phyloP scores from a whole-genome alignment of 37 sponge, comb jelly and placozoan genomes.

The Ianthella basta region DNA sequence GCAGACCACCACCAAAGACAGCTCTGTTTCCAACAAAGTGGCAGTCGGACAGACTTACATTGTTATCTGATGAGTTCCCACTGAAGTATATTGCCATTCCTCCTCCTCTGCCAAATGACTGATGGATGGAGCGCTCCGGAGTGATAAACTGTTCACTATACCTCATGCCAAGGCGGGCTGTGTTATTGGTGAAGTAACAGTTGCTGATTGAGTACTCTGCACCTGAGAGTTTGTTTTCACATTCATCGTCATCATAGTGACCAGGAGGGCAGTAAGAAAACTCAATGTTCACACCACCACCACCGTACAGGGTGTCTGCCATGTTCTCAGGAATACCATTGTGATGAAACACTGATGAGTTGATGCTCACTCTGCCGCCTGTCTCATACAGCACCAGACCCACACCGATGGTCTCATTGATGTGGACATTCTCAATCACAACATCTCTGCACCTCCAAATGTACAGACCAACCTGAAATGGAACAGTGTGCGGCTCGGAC shows the following conservation, averaged over 20 bases:
- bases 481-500: not conserved
- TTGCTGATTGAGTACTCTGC: not conserved
- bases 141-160: not conserved
- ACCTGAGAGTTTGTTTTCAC: not conserved
- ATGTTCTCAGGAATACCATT: constrained; percentile 9
- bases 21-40: constrained; percentile 3
- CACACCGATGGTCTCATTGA: constrained; percentile 11
- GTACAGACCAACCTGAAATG: constrained; percentile 11
- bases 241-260: not conserved
- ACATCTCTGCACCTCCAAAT: constrained; percentile 16
- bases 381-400: constrained; percentile 25
- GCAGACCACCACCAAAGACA: constrained; percentile 22
- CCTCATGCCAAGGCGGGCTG: not conserved
- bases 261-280: constrained; percentile 19
- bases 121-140: not conserved
- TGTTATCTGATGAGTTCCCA: constrained; percentile 12
- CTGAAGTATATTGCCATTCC: constrained; percentile 13
- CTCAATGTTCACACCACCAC: constrained; percentile 10
- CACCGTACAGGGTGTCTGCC: not conserved
- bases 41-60: not conserved
- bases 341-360: not conserved
- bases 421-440: not conserved
- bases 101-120: constrained; percentile 39
- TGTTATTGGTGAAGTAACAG: not conserved
- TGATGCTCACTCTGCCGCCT: constrained; percentile 5